Conservation (phyloP, 2,113 vertebrate genomes). For the Anseranas semipalmata region DNA sequence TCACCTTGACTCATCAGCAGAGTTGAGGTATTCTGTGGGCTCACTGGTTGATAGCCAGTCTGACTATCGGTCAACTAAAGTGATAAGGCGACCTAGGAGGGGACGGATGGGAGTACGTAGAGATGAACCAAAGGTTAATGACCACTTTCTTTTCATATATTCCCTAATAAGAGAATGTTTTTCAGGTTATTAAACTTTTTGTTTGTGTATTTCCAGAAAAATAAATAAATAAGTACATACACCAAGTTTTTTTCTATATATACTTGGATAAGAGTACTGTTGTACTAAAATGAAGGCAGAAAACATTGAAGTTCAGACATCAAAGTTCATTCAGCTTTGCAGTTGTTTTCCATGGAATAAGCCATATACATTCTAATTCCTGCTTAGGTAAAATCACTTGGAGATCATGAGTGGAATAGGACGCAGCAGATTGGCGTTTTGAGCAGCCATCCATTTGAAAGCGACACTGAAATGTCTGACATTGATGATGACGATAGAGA, state of each 20-base stretch:
- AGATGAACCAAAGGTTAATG: slow-evolving; percentile 90
- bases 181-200: neutral
- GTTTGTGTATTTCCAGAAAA: neutral
- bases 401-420: slow-evolving; percentile 94
- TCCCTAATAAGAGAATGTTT: neutral
- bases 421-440: slow-evolving; percentile 90
- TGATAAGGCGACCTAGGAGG: slow-evolving; percentile 89
- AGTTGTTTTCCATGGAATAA: neutral
- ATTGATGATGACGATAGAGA: slow-evolving; percentile 97
- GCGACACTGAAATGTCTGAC: slow-evolving; percentile 98
- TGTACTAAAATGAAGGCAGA: neutral
- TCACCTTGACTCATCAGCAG: slow-evolving; percentile 91
- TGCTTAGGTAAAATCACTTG: slow-evolving; percentile 91
- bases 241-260: neutral
- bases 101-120: slow-evolving; percentile 87
- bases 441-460: slow-evolving; percentile 93
- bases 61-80: slow-evolving; percentile 94
- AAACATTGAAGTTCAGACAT: neutral
- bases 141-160: neutral
- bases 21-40: slow-evolving; percentile 91
- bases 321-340: neutral
- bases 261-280: neutral
- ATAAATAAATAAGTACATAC: neutral
- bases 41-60: slow-evolving; percentile 93
- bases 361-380: neutral